Conservation (phyloP, 92 coral and sea anemone genomes). For the Porites cylindrica region DNA sequence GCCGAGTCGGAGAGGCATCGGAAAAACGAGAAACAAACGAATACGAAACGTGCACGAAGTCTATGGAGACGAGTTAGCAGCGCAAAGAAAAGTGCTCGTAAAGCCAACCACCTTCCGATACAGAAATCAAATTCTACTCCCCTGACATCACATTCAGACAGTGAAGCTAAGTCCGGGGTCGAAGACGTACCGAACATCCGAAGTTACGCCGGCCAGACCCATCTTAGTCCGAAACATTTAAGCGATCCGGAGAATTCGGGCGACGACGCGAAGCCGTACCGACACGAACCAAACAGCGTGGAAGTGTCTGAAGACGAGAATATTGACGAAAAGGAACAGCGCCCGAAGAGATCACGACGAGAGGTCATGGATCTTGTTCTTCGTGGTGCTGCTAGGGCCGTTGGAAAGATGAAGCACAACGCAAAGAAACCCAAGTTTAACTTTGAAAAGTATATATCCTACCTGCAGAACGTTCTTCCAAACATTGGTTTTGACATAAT, state of each 20-base stretch:
- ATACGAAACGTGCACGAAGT: constrained; percentile 60
- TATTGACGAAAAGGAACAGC: constrained; percentile 21
- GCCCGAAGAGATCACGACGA: constrained; percentile 66
- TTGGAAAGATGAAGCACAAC: constrained; percentile 81
- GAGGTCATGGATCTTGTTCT: constrained; percentile 78
- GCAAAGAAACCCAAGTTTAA: constrained; percentile 89
- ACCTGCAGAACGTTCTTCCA: constrained; percentile 89
- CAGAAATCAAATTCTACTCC: constrained; percentile 47
- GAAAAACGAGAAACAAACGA: constrained; percentile 53
- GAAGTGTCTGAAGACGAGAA: constrained; percentile 70
- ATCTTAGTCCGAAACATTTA: not conserved
- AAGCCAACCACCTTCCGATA: constrained; percentile 28
- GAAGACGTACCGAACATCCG: constrained; percentile 24
- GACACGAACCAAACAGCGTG: constrained; percentile 9
- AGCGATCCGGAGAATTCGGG: constrained; percentile 43
- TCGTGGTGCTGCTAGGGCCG: constrained; percentile 90
- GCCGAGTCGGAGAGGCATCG: constrained; percentile 58
- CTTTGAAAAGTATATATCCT: constrained; percentile 92
- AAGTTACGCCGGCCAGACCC: constrained; percentile 22
- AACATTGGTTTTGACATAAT: constrained; percentile 82
- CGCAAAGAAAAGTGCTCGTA: constrained; percentile 35
- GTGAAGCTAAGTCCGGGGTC: constrained; percentile 37
- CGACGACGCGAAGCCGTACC: constrained; percentile 18
- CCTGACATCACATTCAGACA: constrained; percentile 26
- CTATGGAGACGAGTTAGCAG: constrained; percentile 67